Base-by-base conservation (phyloP, 2,113 vertebrate genomes). In the Mixornis gularis region DNA sequence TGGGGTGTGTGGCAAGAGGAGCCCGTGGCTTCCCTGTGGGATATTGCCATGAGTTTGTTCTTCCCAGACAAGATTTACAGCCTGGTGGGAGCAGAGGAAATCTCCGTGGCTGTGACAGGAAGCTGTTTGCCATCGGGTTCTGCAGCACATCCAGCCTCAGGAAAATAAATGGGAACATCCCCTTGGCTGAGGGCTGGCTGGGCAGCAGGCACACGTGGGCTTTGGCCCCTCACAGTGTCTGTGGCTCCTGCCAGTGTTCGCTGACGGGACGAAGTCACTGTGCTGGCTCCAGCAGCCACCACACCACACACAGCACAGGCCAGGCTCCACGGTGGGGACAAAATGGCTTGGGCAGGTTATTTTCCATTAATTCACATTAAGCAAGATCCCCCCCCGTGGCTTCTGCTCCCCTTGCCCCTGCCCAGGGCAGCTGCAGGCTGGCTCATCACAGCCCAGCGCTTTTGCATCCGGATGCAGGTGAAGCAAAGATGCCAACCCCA, bases 301-400 rank as follows among this genome's bases (percentile, higher is more conserved):
- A 29, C 60, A 16, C 18, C 43, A 1, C 46, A 26, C 17, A 7
- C 0, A 0, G 65, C 9, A 3, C 17, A 4, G 44, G 17, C 43
- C 73, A 10, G 60, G 48, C 49, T 46, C 3, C 0, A 0, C 3
- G 22, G 4, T 36, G 79, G 36, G 27, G 27, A 43, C 7, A 3
- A 18, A 71, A n/a, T 2, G 25, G 24, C 59, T 59, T 18, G 70
- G 43, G 38, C 11, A 30, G 29, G 38, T 66, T 29, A 25, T 26
- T 87, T 66, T 18, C 65, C 27, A 17, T 26, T 38, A 40, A 17
- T 65, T 17, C 2, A 4, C 49, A 40, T 10, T 17, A 10, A 66
- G 21, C 52, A 58, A n/a, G 5, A 22, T 1, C 17, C n/a, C 0
- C 0, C 0, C 24, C 0, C 1, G 1, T 25, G 34, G 38, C 12